Base-by-base conservation (phyloP, 2,113 vertebrate species). In the Sturnira hondurensis region DNA sequence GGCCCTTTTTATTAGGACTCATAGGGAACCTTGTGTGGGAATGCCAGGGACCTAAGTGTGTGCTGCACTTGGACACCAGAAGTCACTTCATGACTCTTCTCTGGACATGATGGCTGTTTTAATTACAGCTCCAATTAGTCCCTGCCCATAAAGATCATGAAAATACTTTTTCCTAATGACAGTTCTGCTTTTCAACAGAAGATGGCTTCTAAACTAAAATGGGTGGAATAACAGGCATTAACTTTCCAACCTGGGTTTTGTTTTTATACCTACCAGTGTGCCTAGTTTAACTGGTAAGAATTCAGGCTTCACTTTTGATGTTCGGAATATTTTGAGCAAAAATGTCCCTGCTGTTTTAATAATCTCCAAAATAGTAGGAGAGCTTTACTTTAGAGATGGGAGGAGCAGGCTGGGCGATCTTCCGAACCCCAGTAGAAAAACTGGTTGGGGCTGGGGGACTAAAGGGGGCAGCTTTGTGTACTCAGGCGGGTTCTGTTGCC, bases 341-440 rank as follows among this genome's bases (percentile, higher is more conserved):
- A 82, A n/a, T 90, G 22, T 84, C 20, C 26, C 36, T 83, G 24
- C 10, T 84, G 4, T 93, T 71, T 81, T 88, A 91, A 58, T 54
- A 50, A 33, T 68, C 58, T 86, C 54, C 36, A 84, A 73, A 97
- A 36, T 90, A 93, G 85, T 70, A 82, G 43, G 56, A 74, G 14
- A 77, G 74, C 82, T 88, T 84, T 67, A 78, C 58, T 90, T 92
- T 90, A 83, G 41, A 63, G 87, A 67, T 52, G 38, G 22, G 77
- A 89, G 92, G 92, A 91, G 45, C 33, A 95, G 95, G 93, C 77
- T 84, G 33, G 88, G 65, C 86, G 73, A 38, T 52, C 17, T 95
- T 85, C 24, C 17, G 95, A 22, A 81, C 5, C 15, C 33, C 70
- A 94, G 76, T 54, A 65, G 90, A 82, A 11, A 97, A 67, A 50